phyloP scores from a whole-genome alignment of 2,113 vertebrate species.

The Lophius piscatorius region DNA sequence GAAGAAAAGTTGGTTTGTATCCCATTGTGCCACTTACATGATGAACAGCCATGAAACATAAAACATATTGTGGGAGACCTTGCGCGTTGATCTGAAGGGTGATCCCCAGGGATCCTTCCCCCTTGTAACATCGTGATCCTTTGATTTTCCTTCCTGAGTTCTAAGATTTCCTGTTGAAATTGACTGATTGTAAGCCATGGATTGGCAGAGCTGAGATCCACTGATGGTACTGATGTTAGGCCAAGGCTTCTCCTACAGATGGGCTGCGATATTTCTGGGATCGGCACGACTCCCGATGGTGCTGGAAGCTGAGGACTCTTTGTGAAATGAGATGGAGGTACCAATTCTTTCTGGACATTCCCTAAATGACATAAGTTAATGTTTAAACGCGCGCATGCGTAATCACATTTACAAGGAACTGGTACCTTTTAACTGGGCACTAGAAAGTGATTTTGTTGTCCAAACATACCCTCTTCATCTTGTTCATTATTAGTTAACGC shows the following conservation, averaged over 20 bases:
- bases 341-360: constrained; percentile 50
- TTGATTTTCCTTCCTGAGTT: constrained; percentile 71
- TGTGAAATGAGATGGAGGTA: constrained; percentile 79
- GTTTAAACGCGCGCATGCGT: background rate
- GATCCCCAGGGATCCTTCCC: constrained; percentile 24
- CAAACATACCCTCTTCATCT: too few species aligned
- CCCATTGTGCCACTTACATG: background rate
- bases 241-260: constrained; percentile 40
- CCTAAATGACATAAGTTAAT: constrained; percentile 36
- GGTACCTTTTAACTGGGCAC: background rate
- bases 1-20: constrained; percentile 4
- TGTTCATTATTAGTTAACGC: too few species aligned
- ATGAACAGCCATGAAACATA: background rate
- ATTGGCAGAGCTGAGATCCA: constrained; percentile 25
- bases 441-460: too few species aligned
- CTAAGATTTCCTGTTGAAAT: constrained; percentile 68
- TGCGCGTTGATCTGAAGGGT: constrained; percentile 6
- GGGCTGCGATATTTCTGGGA: constrained; percentile 5
- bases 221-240: constrained; percentile 23
- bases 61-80: constrained; percentile 42
- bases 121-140: constrained; percentile 57
- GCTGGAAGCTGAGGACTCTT: constrained; percentile 31
- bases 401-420: background rate
- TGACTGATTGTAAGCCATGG: constrained; percentile 64
- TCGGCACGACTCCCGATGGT: constrained; percentile 15